Evolutionary conservation across 1,140 invertebrate species (phyloP).

Genomic region (Neomicropteryx cornuta): DNA sequence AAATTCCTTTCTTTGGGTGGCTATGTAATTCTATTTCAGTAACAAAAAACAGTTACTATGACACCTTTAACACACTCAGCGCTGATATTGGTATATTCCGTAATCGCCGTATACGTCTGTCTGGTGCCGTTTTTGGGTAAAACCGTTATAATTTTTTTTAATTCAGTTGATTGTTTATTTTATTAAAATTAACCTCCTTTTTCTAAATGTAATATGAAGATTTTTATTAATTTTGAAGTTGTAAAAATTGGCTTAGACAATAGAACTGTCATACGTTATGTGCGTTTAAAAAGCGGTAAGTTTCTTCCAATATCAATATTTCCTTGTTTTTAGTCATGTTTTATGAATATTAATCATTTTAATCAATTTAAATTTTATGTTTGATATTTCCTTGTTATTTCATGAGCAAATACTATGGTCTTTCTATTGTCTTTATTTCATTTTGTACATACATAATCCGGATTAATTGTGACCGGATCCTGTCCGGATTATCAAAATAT

Average conservation of each 20-base stretch:
- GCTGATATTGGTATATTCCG: too few relatives aligned
- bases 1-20: too few relatives aligned
- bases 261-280: not conserved
- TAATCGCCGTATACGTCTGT: too few relatives aligned
- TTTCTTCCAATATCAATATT: not conserved
- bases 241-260: not conserved
- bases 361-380: conserved; percentile 1
- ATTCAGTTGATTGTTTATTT: conserved; percentile 1
- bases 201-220: not conserved
- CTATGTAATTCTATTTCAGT: too few relatives aligned
- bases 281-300: not conserved
- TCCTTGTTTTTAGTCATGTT: not conserved
- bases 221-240: not conserved
- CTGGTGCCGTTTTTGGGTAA: not conserved
- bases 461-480: too few relatives aligned
- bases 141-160: conserved; percentile 1
- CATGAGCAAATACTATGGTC: not conserved
- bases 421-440: conserved; percentile 1
- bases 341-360: not conserved
- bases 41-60: too few relatives aligned
- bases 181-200: not conserved
- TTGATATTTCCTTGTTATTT: conserved; percentile 1
- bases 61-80: too few relatives aligned
- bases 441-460: not conserved
- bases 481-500: too few relatives aligned